These are phyloP conservation scores for Epirrhoe tristata DNA, from an alignment of 2,888 invertebrate species.

Conservation along the genomic window DNA sequence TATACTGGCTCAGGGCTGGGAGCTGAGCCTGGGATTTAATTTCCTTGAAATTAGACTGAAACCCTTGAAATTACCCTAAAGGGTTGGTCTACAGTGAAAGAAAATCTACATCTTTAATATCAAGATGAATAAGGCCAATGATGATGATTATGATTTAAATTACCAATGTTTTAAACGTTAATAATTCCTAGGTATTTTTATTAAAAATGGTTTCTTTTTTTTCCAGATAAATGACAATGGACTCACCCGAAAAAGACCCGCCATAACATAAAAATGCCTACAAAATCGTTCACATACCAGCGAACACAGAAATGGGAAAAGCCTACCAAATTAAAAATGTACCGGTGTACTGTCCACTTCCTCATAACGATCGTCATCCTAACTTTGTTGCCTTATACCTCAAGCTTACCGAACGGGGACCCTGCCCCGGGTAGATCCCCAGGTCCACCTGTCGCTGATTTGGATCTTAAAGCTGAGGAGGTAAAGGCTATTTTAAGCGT, in stretches of 20 bases:
- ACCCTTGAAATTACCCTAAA: too few relatives aligned
- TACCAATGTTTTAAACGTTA: too few relatives aligned
- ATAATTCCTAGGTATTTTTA: not conserved
- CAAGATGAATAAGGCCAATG: too few relatives aligned
- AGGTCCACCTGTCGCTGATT: constrained; percentile 74
- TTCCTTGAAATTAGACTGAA: too few relatives aligned
- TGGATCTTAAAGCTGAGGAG: constrained; percentile 50
- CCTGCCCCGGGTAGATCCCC: constrained; percentile 89
- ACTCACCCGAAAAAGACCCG: constrained; percentile 39
- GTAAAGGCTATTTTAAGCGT: constrained; percentile 50
- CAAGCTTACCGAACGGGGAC: constrained; percentile 84
- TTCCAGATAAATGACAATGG: constrained; percentile 50
- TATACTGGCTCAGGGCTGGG: too few relatives aligned
- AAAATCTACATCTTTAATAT: too few relatives aligned
- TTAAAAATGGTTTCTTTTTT: constrained; percentile 15
- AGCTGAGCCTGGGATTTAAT: too few relatives aligned
- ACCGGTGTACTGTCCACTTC: constrained; percentile 49
- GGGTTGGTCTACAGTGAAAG: too few relatives aligned
- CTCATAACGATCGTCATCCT: constrained; percentile 64
- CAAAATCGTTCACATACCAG: constrained; percentile 39
- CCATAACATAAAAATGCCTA: constrained; percentile 48
- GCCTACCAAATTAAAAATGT: constrained; percentile 64
- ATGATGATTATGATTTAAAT: too few relatives aligned
- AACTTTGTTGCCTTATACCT: constrained; percentile 74
- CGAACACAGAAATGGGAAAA: constrained; percentile 52